Conservation (phyloP, 2,113 vertebrate genomes). For the Urocitellus parryii region DNA sequence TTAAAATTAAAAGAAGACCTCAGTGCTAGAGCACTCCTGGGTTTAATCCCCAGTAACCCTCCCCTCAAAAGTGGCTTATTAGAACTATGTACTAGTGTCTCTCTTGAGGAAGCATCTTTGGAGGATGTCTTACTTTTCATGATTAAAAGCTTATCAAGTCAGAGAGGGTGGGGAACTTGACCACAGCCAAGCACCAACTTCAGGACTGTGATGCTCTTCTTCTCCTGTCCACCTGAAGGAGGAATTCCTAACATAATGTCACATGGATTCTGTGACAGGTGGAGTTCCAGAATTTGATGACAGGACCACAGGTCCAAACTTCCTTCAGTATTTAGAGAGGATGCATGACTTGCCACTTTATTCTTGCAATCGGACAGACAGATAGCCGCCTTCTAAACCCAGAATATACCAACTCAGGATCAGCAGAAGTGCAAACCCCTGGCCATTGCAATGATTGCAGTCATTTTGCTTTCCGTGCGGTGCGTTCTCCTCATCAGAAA, state of each 20-base stretch:
- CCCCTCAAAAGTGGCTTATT: background rate
- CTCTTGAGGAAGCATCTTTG: background rate
- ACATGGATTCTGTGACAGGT: background rate
- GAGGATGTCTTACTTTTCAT: background rate
- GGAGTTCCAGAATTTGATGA: background rate
- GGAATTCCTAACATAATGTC: background rate
- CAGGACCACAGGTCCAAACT: background rate
- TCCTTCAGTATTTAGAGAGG: background rate
- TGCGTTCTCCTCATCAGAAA: background rate
- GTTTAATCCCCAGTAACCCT: too few species aligned
- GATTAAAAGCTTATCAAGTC: background rate
- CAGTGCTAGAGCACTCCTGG: too few species aligned
- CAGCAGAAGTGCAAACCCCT: background rate
- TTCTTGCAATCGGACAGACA: constrained; percentile 41
- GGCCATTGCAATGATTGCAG: fast-evolving
- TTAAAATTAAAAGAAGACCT: too few species aligned
- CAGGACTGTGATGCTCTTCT: background rate
- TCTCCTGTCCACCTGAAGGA: background rate
- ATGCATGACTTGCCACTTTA: background rate
- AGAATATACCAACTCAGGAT: background rate
- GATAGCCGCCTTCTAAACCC: background rate
- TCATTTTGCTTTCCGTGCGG: background rate
- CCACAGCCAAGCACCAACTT: background rate
- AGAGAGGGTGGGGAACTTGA: constrained; percentile 30
- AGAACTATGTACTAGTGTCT: background rate